Percentiles rank a stretch among this genome's conserved stretches.
Evolutionary conservation across 1,140 invertebrate genomes (phyloP).

Genomic region (Cydia amplana): DNA sequence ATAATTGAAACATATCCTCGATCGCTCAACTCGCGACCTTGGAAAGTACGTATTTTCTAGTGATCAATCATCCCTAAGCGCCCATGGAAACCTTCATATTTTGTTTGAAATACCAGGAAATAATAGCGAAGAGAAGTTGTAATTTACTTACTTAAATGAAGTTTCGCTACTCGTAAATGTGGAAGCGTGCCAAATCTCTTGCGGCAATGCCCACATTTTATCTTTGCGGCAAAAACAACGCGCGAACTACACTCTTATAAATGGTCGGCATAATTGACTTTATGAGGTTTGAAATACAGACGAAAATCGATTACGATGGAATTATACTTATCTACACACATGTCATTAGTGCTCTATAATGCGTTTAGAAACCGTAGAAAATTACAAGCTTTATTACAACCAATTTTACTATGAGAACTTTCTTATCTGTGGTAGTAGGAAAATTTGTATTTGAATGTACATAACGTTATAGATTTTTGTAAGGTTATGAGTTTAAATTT

Average conservation of each 20-base stretch:
- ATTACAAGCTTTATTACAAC: too few species aligned
- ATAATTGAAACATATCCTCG: slow-evolving; percentile 4
- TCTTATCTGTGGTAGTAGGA: too few species aligned
- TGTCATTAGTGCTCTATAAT: too few species aligned
- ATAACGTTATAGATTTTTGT: too few species aligned
- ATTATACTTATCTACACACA: too few species aligned
- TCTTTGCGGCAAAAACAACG: not conserved
- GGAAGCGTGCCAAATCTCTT: slow-evolving; percentile 23
- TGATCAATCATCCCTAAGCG: slow-evolving; percentile 28
- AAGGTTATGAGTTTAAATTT: too few species aligned
- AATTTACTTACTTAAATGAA: slow-evolving; percentile 31
- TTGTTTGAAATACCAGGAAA: slow-evolving; percentile 30
- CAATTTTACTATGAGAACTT: too few species aligned
- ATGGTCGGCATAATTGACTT: not conserved
- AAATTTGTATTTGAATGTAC: too few species aligned
- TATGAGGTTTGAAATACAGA: not conserved
- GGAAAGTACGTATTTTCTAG: slow-evolving; percentile 24
- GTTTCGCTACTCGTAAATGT: slow-evolving; percentile 24
- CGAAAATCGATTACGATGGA: not conserved
- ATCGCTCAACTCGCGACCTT: slow-evolving; percentile 3
- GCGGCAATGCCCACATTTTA: slow-evolving; percentile 14
- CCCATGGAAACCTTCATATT: slow-evolving; percentile 8
- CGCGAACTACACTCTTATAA: not conserved
- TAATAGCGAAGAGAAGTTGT: slow-evolving; percentile 1
- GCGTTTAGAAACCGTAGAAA: too few species aligned